Base-by-base conservation (phyloP, 2,113 vertebrate species). In the Misgurnus mizolepis region DNA sequence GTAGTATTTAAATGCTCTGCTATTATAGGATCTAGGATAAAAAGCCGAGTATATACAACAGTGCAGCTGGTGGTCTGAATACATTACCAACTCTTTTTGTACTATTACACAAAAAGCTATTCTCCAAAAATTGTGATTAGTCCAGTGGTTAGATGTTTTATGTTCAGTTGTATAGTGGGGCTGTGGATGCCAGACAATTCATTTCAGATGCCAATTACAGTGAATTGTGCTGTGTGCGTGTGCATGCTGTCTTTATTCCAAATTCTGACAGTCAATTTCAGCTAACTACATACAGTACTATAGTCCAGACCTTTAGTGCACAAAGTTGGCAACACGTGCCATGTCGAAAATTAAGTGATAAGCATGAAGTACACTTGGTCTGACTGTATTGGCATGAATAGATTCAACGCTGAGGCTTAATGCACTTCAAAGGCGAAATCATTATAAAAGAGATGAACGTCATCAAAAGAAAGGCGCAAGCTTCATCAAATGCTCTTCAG, bases 191-290 rank as follows among this genome's bases (percentile, higher is more conserved):
- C 80, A 62, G 80, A 40, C 12, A 43, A 81, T 88, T 82, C 11
- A 84, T 89, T 84, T 85, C 82, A 82, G 80, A 86, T 83, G 86
- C 88, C 87, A 90, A 90, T 91, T 91, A 89, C 80, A 83, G 53
- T 81, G 81, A 80, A 83, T 89, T 87, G 80, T 49, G 83, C 75
- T 85, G 85, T 85, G 73, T 12, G 68, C 82, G 62, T 78, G 67
- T 84, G 76, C 76, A 88, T 87, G 82, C 67, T 88, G 85, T 88
- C 88, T 80, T 82, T 80, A 56, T 81, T 71, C 72, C 64, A 43
- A 5, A 34, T 17, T 80, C 81, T 87, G 86, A 88, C 86, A 86
- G 85, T 82, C 89, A 84, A 81, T 84, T 86, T 64, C 22, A 74
- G 79, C 86, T 82, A 53, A 78, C 27, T 40, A 83, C 84, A 83